Percentiles rank a stretch among this genome's conserved stretches.
Conservation (phyloP, 2,113 vertebrate species). For the Tragelaphus strepsiceros region DNA sequence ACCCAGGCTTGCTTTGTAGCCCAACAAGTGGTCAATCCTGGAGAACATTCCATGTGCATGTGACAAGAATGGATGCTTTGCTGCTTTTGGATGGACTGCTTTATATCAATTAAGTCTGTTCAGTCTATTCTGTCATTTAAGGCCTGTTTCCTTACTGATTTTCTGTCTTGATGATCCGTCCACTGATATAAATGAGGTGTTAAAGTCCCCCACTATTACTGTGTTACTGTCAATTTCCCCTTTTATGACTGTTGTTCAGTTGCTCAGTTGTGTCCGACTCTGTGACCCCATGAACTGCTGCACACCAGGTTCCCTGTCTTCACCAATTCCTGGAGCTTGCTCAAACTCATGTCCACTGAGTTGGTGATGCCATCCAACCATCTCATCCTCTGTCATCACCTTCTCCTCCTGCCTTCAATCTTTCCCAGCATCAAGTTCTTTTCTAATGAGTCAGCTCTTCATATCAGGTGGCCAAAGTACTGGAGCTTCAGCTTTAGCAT, state of each 20-base stretch:
- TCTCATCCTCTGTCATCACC: background rate
- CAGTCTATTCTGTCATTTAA: background rate
- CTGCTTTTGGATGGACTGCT: background rate
- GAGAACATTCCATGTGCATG: background rate
- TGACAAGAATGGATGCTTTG: background rate
- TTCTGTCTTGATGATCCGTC: background rate
- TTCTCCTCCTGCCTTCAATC: background rate
- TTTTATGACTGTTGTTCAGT: background rate
- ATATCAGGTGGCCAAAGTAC: background rate
- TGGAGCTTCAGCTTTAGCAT: background rate
- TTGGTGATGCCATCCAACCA: background rate
- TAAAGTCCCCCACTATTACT: background rate
- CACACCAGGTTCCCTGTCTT: background rate
- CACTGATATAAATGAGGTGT: background rate
- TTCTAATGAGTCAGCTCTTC: background rate
- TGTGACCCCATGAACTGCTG: background rate
- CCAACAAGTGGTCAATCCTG: background rate
- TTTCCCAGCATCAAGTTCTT: background rate
- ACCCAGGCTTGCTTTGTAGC: background rate
- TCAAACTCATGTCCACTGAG: background rate
- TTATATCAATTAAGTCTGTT: background rate
- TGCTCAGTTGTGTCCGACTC: accelerated
- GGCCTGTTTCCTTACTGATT: background rate
- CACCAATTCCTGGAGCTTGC: background rate
- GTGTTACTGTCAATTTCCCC: background rate